Percentiles rank a stretch among this genome's conserved stretches.
Conservation (phyloP, 2,888 invertebrate species). For the Oxyteleia sp. region DNA sequence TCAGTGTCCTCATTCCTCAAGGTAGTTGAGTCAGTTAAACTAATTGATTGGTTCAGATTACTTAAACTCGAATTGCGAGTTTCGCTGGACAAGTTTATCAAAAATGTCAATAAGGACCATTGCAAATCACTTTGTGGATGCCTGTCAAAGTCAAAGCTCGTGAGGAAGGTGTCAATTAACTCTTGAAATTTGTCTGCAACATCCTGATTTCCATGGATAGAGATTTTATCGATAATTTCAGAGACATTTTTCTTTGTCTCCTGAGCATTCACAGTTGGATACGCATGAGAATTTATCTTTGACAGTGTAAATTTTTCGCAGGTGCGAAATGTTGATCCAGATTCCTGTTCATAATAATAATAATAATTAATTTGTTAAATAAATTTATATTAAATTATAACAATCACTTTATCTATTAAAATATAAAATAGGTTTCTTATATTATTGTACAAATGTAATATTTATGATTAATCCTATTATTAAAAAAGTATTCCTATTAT, state of each 20-base stretch:
- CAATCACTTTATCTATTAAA: no score
- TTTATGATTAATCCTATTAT: no score
- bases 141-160: slow-evolving; percentile 84
- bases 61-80: slow-evolving; percentile 81
- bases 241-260: slow-evolving; percentile 87
- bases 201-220: slow-evolving; percentile 87
- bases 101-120: slow-evolving; percentile 88
- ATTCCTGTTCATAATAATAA: slow-evolving; percentile 82
- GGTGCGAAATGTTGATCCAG: slow-evolving; percentile 85
- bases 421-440: no score
- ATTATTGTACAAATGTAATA: no score
- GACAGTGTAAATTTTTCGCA: slow-evolving; percentile 86
- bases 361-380: no score
- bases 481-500: no score
- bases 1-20: slow-evolving; percentile 83
- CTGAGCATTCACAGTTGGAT: slow-evolving; percentile 87
- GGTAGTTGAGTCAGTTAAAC: slow-evolving; percentile 71
- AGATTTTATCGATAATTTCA: slow-evolving; percentile 88
- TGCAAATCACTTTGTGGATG: slow-evolving; percentile 88
- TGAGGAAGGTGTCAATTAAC: slow-evolving; percentile 83
- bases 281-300: slow-evolving; percentile 88
- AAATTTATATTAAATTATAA: no score
- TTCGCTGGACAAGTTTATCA: slow-evolving; percentile 87
- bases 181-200: slow-evolving; percentile 87
- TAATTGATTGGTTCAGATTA: slow-evolving; percentile 76